Evolutionary conservation across 92 coral and sea anemone genomes (phyloP).

Genomic region (Porites evermanni): DNA sequence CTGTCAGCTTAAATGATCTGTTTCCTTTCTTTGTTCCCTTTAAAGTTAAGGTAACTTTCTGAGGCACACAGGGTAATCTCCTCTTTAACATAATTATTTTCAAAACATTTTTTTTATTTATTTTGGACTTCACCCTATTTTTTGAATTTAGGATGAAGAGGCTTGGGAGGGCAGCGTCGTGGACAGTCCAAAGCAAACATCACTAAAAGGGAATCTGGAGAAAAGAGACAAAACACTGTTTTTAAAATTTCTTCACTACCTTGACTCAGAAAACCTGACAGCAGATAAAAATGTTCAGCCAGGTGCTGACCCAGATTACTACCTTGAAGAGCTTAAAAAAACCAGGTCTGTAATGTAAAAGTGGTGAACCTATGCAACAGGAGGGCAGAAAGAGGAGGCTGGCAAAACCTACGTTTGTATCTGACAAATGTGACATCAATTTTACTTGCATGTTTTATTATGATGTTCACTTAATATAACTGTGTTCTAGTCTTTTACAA

Average conservation of each 20-base stretch:
- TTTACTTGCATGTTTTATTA: too few relatives aligned
- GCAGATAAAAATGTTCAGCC: constrained; percentile 84
- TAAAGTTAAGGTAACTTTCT: too few relatives aligned
- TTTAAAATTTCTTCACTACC: constrained; percentile 79
- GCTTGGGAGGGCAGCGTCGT: constrained; percentile 77
- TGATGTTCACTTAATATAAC: too few relatives aligned
- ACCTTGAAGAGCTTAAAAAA: constrained; percentile 84
- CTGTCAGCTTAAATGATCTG: too few relatives aligned
- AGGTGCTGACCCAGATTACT: constrained; percentile 86
- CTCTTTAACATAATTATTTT: neutral
- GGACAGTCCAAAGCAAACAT: constrained; percentile 6
- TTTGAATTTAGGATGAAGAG: constrained; percentile 65
- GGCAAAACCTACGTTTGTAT: too few relatives aligned
- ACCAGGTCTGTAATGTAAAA: constrained; percentile 35
- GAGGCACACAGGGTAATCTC: neutral
- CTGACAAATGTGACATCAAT: too few relatives aligned
- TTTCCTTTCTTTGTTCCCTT: too few relatives aligned
- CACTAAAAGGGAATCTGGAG: neutral
- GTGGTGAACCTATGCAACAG: neutral
- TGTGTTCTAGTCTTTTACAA: too few relatives aligned
- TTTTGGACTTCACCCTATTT: neutral
- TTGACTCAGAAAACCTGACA: constrained; percentile 81
- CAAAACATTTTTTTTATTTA: too few relatives aligned
- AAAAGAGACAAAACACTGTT: constrained; percentile 68
- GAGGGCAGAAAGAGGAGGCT: too few relatives aligned